Conservation (phyloP, 2,888 invertebrate species). For the Cynaeus angustus region DNA sequence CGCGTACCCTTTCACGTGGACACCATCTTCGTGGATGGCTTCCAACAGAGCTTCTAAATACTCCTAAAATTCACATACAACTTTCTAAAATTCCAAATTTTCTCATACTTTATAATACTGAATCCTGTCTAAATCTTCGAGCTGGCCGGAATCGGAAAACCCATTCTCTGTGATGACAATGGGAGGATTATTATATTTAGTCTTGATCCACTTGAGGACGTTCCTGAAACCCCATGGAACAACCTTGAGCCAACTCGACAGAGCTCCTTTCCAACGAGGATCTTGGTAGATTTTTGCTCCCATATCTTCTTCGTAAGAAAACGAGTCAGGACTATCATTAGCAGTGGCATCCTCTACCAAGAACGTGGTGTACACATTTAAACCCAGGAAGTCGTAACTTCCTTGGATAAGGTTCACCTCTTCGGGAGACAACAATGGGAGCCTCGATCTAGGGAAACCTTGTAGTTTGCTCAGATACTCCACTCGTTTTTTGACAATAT, state of each 20-base stretch:
- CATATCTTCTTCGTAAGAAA: constrained; percentile 78
- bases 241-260: constrained; percentile 59
- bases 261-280: constrained; percentile 74
- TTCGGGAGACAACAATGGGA: constrained; percentile 52
- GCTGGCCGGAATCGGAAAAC: constrained; percentile 71
- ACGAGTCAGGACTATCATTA: constrained; percentile 57
- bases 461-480: constrained; percentile 53
- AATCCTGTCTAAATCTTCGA: constrained; percentile 72
- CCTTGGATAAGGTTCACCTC: constrained; percentile 53
- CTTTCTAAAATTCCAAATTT: background rate
- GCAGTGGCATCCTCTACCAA: constrained; percentile 46
- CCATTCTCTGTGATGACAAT: constrained; percentile 77
- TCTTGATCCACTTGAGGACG: constrained; percentile 71
- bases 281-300: constrained; percentile 76
- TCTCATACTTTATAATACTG: constrained; percentile 56
- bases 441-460: constrained; percentile 54
- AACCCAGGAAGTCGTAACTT: constrained; percentile 57
- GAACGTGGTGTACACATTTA: constrained; percentile 55
- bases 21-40: constrained; percentile 67
- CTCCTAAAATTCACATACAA: constrained; percentile 11
- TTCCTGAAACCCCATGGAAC: constrained; percentile 77
- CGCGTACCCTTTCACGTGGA: constrained; percentile 74
- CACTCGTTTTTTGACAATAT: constrained; percentile 54
- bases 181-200: constrained; percentile 71
- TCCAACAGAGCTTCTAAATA: constrained; percentile 58